Percentiles rank a stretch among this genome's conserved stretches.
These are phyloP conservation scores for Phrynocephalus forsythii DNA, from an alignment of 2,797 vertebrate genomes.

Conservation along the genomic window DNA sequence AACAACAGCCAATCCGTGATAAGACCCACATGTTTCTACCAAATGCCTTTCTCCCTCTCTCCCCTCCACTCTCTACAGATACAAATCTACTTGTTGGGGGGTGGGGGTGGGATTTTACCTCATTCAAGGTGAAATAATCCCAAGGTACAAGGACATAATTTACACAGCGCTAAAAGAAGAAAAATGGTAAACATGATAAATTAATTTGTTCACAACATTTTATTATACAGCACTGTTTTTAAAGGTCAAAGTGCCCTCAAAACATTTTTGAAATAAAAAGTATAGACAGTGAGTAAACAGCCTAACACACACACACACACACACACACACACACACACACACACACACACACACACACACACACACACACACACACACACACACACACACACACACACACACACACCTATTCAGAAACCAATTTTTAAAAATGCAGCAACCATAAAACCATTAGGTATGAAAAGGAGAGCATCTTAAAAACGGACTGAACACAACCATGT, in stretches of 20 bases:
- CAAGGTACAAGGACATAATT: background rate
- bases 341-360: background rate
- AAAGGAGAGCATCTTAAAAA: too few relatives aligned
- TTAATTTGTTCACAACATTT: background rate
- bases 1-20: background rate
- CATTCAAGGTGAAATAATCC: background rate
- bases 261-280: background rate
- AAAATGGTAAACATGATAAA: background rate
- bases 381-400: too few relatives aligned
- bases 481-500: too few relatives aligned
- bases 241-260: background rate
- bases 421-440: too few relatives aligned
- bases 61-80: background rate
- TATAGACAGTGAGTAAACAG: too few relatives aligned
- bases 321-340: too few relatives aligned
- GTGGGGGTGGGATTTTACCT: background rate
- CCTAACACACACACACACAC: background rate
- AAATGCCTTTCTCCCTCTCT: background rate
- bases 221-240: background rate
- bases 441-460: too few relatives aligned
- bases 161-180: background rate
- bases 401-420: background rate
- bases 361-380: background rate
- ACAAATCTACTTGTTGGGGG: background rate
- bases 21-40: constrained; percentile 21